Evolutionary conservation across 2,888 invertebrate species (phyloP).

Genomic region (Agrotis ipsilon): DNA sequence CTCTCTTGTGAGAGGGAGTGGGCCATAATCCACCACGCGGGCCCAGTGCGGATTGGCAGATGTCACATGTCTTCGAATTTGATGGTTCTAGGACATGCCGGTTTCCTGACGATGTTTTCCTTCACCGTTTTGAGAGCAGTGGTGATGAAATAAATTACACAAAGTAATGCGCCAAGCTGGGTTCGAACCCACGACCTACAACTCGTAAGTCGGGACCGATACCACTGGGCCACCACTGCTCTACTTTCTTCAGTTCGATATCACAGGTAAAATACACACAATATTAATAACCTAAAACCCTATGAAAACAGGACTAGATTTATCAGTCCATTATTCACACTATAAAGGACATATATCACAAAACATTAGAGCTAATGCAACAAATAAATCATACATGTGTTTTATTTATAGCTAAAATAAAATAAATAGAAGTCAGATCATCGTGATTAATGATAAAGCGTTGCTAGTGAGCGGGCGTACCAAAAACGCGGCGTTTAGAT

Average conservation of each 20-base stretch:
- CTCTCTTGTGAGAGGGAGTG: too few species aligned
- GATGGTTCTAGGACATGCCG: too few species aligned
- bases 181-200: too few species aligned
- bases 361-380: conserved; percentile 54
- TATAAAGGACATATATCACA: conserved; percentile 31
- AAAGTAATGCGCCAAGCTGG: too few species aligned
- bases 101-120: too few species aligned
- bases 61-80: too few species aligned
- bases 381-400: conserved; percentile 58
- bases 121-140: too few species aligned
- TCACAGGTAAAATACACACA: not conserved
- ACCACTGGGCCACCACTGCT: too few species aligned
- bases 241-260: not conserved
- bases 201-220: too few species aligned
- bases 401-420: conserved; percentile 64
- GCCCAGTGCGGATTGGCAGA: too few species aligned
- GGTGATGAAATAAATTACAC: too few species aligned
- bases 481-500: conserved; percentile 70
- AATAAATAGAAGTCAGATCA: conserved; percentile 66
- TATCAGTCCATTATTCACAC: conserved; percentile 23
- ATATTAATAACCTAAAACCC: not conserved
- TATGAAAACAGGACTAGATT: conserved; percentile 18
- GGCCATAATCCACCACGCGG: too few species aligned
- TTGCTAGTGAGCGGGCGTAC: conserved; percentile 66
- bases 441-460: conserved; percentile 67